Evolutionary conservation across 2,797 vertebrate genomes (phyloP).

Genomic region (Periophthalmus magnuspinnatus): DNA sequence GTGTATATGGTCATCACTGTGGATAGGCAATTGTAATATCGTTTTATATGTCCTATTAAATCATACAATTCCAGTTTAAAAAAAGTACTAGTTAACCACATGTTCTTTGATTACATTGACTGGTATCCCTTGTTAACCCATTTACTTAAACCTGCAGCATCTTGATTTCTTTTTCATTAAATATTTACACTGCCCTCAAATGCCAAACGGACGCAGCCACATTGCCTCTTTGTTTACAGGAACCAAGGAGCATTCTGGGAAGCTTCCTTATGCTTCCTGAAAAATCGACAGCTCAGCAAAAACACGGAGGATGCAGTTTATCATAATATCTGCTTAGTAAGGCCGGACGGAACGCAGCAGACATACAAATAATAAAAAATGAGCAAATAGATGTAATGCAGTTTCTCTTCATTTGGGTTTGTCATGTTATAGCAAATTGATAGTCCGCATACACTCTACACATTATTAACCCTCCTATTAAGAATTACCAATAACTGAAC

Average conservation of each 20-base stretch:
- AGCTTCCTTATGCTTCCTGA: conserved; percentile 40
- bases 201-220: conserved; percentile 1
- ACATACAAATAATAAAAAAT: conserved; percentile 54
- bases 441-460: too few relatives aligned
- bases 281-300: conserved; percentile 58
- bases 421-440: conserved; percentile 4
- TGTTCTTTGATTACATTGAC: neutral
- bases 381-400: conserved; percentile 15
- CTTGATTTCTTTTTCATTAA: conserved; percentile 51
- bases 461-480: too few relatives aligned
- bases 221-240: conserved; percentile 15
- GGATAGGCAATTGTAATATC: neutral
- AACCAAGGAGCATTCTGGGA: conserved; percentile 26
- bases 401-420: conserved; percentile 22
- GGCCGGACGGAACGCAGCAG: conserved; percentile 27
- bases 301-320: conserved; percentile 42
- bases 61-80: neutral
- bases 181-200: conserved; percentile 50
- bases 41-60: neutral
- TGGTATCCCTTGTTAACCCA: conserved; percentile 18
- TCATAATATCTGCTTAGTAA: conserved; percentile 64
- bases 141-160: conserved; percentile 41
- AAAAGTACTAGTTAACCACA: neutral
- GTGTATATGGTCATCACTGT: too few relatives aligned
- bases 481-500: too few relatives aligned